Evolutionary conservation across 2,797 vertebrate species (phyloP).

Genomic region (Sebastes matsubarae): DNA sequence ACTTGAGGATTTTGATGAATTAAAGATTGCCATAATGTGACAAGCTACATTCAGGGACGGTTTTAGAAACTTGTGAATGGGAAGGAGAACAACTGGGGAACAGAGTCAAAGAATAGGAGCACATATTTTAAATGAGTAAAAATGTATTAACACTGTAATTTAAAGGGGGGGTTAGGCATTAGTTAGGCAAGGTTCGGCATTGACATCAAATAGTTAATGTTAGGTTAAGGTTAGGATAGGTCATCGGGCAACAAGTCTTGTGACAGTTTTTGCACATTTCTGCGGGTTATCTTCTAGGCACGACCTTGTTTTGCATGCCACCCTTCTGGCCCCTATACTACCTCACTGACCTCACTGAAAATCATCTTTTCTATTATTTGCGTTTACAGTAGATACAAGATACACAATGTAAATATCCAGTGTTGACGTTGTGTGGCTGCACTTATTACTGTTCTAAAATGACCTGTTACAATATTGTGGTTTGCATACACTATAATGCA

Average conservation of each 20-base stretch:
- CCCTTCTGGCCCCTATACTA: too few species aligned
- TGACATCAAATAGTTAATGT: too few species aligned
- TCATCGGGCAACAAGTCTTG: too few species aligned
- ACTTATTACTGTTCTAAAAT: not conserved
- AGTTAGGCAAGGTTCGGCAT: too few species aligned
- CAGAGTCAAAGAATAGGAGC: not conserved
- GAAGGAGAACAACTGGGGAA: not conserved
- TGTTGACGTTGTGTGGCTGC: not conserved
- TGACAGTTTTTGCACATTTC: too few species aligned
- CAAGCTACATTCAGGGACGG: not conserved
- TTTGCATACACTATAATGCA: not conserved
- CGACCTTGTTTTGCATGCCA: too few species aligned
- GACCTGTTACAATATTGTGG: not conserved
- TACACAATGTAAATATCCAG: not conserved
- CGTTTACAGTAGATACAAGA: not conserved
- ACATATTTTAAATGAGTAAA: not conserved
- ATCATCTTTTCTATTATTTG: not conserved
- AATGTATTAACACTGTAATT: not conserved
- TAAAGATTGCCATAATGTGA: constrained; percentile 30
- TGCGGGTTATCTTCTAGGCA: too few species aligned
- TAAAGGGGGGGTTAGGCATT: too few species aligned
- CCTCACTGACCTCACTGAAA: not conserved
- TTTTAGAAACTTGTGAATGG: not conserved
- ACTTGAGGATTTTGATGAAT: constrained; percentile 27
- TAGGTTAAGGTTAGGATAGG: too few species aligned